Base-by-base conservation (phyloP, 1,140 invertebrate species). In the Atta texana region DNA sequence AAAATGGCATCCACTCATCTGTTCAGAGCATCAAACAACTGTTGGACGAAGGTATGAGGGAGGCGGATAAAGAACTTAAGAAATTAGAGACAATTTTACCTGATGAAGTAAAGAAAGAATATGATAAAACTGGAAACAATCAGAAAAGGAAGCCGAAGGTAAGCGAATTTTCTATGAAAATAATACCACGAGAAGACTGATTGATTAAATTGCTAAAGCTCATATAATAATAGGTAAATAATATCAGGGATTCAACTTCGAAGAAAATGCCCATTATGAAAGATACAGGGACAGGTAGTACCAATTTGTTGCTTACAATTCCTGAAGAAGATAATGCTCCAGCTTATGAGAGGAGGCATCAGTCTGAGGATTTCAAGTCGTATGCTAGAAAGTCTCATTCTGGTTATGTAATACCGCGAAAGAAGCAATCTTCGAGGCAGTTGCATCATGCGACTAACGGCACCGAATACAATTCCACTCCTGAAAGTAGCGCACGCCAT, bases 381-480 rank as follows among this genome's bases (percentile, higher is more conserved):
- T 85, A 86, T 8, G 34, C 82, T 18, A 91, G 80, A 71, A 94
- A 85, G 59, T 88, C 93, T 59, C 78, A 68, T 24, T 94, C 92
- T 7, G 91, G 92, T 74, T 53, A 86, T 44, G 91, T 89, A n/a
- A 77, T 93, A 2, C 85, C 76, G 44, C 90, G 64, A 71, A 92
- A 74, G 57, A 92, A 76, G 31, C 89, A 88, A 64, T 86, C 90
- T 24, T 89, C 87, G 24, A 93, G 89, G 71, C 81, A 84, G 71
- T 76, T 81, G 49, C 78, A 82, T 63, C 80, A 76, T 16, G 66
- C 87, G 5, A 90, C 75, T 4, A 87, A 92, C 64, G 77, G 88
- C 61, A 66, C 85, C 14, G 92, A 93, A 1, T 92, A 90, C 24
- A 91, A 93, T 88, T 94, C 92, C 57, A 92, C 90, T 80, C 90